Percentiles rank a stretch among this genome's conserved stretches.
These are phyloP conservation scores for Zaprionus inermis DNA, from an alignment of 1,140 invertebrate species.

Conservation along the genomic window DNA sequence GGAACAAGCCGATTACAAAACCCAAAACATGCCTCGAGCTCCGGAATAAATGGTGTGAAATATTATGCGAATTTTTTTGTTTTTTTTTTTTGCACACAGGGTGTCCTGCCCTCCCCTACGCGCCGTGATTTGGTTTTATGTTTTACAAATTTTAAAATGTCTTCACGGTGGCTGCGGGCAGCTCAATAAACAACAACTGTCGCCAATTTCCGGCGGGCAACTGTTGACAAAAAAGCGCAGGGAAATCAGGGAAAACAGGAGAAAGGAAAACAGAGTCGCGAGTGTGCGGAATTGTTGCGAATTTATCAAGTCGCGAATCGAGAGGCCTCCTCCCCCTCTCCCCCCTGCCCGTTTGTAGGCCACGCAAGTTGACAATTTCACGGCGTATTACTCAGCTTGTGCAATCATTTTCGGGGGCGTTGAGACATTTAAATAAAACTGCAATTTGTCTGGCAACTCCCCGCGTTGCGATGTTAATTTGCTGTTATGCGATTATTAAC, in stretches of 20 bases:
- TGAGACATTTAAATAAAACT: constrained; percentile 74
- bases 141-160: constrained; percentile 82
- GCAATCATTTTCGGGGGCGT: constrained; percentile 53
- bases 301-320: constrained; percentile 78
- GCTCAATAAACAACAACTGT: constrained; percentile 83
- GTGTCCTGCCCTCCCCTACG: neutral
- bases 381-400: constrained; percentile 67
- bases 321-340: constrained; percentile 14
- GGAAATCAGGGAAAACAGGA: constrained; percentile 20
- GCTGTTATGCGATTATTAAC: constrained; percentile 68
- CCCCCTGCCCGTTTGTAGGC: neutral
- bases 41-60: constrained; percentile 73
- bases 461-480: constrained; percentile 64
- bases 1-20: constrained; percentile 58
- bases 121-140: constrained; percentile 70
- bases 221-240: constrained; percentile 44
- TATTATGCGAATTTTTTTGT: constrained; percentile 75
- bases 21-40: constrained; percentile 34
- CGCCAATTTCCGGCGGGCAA: constrained; percentile 63
- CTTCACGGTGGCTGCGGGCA: constrained; percentile 78
- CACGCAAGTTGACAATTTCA: constrained; percentile 65
- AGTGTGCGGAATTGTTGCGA: constrained; percentile 78
- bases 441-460: constrained; percentile 63
- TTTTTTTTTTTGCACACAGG: neutral
- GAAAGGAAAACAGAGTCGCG: constrained; percentile 40